These are phyloP conservation scores for Phenganax stokvisi DNA, from an alignment of 92 coral and sea anemone genomes.

Conservation along the genomic window DNA sequence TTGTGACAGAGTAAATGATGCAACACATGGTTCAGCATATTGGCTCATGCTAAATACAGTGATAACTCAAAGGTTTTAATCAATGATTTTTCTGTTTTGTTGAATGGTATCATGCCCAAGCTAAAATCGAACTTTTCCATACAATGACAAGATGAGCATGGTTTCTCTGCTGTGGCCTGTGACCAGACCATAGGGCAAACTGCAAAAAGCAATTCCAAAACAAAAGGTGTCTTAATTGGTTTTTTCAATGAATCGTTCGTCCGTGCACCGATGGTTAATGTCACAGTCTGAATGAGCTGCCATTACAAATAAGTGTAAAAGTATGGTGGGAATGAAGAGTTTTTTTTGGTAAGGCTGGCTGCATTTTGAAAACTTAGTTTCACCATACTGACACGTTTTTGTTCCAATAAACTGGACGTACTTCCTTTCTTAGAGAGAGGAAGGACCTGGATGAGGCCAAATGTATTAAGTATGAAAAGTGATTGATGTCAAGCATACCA, in stretches of 20 bases:
- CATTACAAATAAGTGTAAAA: not conserved
- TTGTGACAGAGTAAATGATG: too few species aligned
- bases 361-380: too few species aligned
- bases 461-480: constrained; percentile 34
- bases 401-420: too few species aligned
- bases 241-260: not conserved
- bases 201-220: too few species aligned
- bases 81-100: not conserved
- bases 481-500: constrained; percentile 10
- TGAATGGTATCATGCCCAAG: not conserved
- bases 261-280: not conserved
- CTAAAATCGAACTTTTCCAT: not conserved
- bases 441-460: constrained; percentile 35
- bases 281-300: not conserved
- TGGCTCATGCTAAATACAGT: too few species aligned
- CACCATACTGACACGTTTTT: too few species aligned
- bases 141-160: not conserved
- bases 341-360: too few species aligned
- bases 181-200: constrained; percentile 2
- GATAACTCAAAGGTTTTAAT: too few species aligned
- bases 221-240: too few species aligned
- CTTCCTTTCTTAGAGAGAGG: not conserved
- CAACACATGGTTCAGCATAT: too few species aligned
- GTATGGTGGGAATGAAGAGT: not conserved
- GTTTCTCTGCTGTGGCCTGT: not conserved